Base-by-base conservation (phyloP, 2,888 invertebrate genomes). In the Cenopis cana region DNA sequence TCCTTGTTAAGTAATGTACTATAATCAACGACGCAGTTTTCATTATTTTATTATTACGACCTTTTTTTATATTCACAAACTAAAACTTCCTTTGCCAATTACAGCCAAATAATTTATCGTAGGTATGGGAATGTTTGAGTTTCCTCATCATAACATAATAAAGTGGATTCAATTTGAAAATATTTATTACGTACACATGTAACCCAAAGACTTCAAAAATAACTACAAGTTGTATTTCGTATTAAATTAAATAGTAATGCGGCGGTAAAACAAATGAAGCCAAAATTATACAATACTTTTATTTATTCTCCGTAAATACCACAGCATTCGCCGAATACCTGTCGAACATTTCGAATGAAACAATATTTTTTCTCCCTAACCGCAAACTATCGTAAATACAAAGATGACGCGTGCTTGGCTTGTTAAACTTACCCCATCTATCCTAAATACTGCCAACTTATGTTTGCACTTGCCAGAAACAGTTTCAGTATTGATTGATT, bases 381-480 rank as follows among this genome's bases (percentile, higher is more conserved):
- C 69, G 59, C 11, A 49, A 60, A 65, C 29, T 66, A 70, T 65
- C 54, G 55, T 66, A 66, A 70, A 70, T 66, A 66, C 24, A 54
- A n/a, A 60, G 33, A 55, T 46, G 46, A n/a, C 46, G 59, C 65
- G 70, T 70, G 70, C 66, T 55, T 60, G 36, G 70, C 36, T 38
- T 70, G 60, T 70, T 66, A 70, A 70, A 17, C 33, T 20, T 60
- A n/a, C 36, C 60, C 60, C 60, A 60, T 69, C 41, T 41, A 18
- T 56, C 46, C 60, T 46, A 20, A 41, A 64, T 18, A 33, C 41
- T 52, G 41, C 69, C 12, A 69, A 59, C 59, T 69, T 65, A 65
- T 17, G 0, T 59, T 17, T 65, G 33, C 69, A 41, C 33, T 18
- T 41, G 36, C 29, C 36, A n/a, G 50, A 50, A 49, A 38, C 12